Base-by-base conservation (phyloP, 2,113 vertebrate genomes). In the Platanista minor region DNA sequence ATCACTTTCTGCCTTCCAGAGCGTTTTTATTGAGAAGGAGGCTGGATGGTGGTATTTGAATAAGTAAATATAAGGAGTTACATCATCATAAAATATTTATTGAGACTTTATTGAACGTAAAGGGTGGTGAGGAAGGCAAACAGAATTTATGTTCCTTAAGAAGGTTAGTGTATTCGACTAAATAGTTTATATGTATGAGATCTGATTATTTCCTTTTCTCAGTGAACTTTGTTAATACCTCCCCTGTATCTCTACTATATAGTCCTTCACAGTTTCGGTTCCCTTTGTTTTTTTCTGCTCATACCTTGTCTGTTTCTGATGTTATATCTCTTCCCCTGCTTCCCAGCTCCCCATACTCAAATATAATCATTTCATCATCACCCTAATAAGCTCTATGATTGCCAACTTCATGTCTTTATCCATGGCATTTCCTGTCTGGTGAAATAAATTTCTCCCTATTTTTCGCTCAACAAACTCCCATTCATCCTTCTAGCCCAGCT, bases 1-100 rank as follows among this genome's bases (percentile, higher is more conserved):
- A 95, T 54, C 41, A 95, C 43, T 72, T 86, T 95, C 36, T 90
- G 89, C 17, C 20, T 94, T 93, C 62, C 23, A 54, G 23, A 43
- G 15, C 67, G 21, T 78, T 74, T 80, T 61, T 62, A 62, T 69
- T 84, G 36, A 90, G n/a, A 25, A 94, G 3, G 33, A 90, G 25
- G 15, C 74, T 71, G 15, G 27, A 74, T 84, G 41, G 75, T 64
- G n/a, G 39, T 31, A 94, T 87, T 94, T 95, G 57, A 89, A 81
- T 75, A 77, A 92, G 27, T 67, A 95, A 95, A 78, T 92, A 3
- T 75, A 84, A 89, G n/a, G 27, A 71, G 18, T 39, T 95, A 59
- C 10, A 94, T 72, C 27, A 89, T 52, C 78, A 92, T 87, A 83
- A 97, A 96, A 90, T 69, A 94, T 72, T 77, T 91, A 81, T 81